These are phyloP conservation scores for Philotrypesis tridentata DNA, from an alignment of 1,140 invertebrate genomes.

Conservation along the genomic window DNA sequence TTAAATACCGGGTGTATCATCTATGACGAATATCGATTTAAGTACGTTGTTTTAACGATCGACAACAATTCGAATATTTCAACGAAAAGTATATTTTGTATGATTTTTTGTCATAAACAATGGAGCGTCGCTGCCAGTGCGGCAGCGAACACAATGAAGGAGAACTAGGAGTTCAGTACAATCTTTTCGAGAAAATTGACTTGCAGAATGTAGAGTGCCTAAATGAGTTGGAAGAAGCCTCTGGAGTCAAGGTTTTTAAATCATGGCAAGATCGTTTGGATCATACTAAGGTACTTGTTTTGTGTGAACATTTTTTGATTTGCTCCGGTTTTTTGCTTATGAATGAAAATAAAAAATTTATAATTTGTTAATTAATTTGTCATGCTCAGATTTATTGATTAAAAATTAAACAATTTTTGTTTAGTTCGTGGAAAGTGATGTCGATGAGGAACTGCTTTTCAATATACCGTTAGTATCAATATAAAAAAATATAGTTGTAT, in stretches of 20 bases:
- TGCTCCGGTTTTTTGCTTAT: no score
- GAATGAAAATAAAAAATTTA: no score
- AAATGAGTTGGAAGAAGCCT: constrained; percentile 89
- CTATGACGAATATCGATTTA: neutral
- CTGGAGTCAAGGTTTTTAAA: constrained; percentile 92
- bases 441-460: constrained; percentile 94
- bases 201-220: constrained; percentile 91
- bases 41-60: neutral
- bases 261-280: constrained; percentile 91
- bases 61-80: neutral
- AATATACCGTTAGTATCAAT: constrained; percentile 87
- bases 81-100: neutral
- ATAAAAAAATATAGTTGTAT: constrained; percentile 20
- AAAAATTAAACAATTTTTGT: constrained; percentile 55
- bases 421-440: constrained; percentile 95
- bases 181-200: constrained; percentile 92
- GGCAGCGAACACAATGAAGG: constrained; percentile 57
- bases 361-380: no score
- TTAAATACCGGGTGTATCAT: constrained; percentile 32
- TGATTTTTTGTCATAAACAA: constrained; percentile 44
- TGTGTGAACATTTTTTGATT: constrained; percentile 20
- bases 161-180: constrained; percentile 90
- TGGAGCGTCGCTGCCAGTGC: constrained; percentile 61
- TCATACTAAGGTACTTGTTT: constrained; percentile 78
- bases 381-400: no score